These are phyloP conservation scores for Sycophila sp. DNA, from an alignment of 1,140 invertebrate species.

Conservation along the genomic window DNA sequence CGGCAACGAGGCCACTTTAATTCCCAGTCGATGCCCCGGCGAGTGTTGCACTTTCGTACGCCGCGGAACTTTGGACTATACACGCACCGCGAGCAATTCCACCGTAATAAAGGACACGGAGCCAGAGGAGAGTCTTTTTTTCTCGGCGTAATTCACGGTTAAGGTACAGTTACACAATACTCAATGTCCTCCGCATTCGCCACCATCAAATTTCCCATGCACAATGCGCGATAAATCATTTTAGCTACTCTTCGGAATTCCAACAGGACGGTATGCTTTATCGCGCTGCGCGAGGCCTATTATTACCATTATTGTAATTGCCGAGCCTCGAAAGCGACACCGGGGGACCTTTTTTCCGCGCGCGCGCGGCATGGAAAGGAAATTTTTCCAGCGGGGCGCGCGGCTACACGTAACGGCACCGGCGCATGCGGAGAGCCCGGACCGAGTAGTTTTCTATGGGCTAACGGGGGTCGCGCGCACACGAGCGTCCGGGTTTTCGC, in stretches of 20 bases:
- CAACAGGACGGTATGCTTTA: not conserved
- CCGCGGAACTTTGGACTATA: not conserved
- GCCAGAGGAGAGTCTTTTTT: not conserved
- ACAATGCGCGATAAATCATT: too few species aligned
- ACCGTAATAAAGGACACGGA: not conserved
- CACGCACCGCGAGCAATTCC: not conserved
- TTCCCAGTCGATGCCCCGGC: not conserved
- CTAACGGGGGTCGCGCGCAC: not conserved
- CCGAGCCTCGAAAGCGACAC: not conserved
- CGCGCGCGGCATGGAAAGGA: conserved; percentile 1
- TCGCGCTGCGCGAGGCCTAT: not conserved
- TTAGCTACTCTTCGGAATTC: not conserved
- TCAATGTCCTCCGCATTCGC: too few species aligned
- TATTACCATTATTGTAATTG: conserved; percentile 2
- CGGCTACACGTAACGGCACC: not conserved
- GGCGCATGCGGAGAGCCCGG: too few species aligned
- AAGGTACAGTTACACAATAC: not conserved
- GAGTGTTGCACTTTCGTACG: not conserved
- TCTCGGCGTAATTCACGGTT: not conserved
- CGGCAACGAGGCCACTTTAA: not conserved
- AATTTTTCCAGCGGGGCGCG: not conserved
- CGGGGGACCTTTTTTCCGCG: not conserved
- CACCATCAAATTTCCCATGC: too few species aligned
- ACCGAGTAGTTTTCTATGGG: not conserved
- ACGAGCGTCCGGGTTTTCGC: too few species aligned